phyloP scores from a whole-genome alignment of 2,113 vertebrate genomes.

The Heterotilapia buettikoferi region DNA sequence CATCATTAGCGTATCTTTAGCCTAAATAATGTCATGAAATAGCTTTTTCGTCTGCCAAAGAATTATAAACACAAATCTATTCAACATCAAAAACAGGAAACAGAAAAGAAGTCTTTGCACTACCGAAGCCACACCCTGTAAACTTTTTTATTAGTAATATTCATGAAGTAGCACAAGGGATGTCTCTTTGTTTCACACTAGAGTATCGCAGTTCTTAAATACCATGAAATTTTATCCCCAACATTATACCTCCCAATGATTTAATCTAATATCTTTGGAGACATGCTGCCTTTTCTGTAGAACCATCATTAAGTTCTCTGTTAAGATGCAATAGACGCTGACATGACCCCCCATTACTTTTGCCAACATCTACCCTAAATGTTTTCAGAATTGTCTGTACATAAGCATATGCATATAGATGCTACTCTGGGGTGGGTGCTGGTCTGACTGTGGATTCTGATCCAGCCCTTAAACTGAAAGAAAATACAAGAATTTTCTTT shows the following conservation, averaged over 20 bases:
- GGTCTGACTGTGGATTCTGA: not conserved
- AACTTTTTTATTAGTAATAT: not conserved
- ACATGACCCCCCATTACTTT: not conserved
- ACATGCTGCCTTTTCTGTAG: not conserved
- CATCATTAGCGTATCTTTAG: not conserved
- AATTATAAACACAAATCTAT: not conserved
- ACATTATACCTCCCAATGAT: fast-evolving
- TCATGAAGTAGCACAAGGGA: not conserved
- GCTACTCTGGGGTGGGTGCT: not conserved
- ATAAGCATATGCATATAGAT: not conserved
- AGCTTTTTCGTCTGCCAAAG: not conserved
- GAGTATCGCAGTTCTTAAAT: fast-evolving
- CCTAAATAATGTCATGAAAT: not conserved
- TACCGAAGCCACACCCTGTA: not conserved
- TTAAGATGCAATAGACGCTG: not conserved
- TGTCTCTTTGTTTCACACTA: not conserved
- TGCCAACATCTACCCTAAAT: not conserved
- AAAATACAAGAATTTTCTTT: not conserved
- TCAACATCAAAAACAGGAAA: not conserved
- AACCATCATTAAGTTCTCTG: not conserved
- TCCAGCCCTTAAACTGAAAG: not conserved
- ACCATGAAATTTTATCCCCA: not conserved
- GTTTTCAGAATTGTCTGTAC: not conserved
- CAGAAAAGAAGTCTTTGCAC: not conserved
- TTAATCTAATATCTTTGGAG: not conserved